phyloP scores from a whole-genome alignment of 2,113 vertebrate species.

The Crotalus horridus region DNA sequence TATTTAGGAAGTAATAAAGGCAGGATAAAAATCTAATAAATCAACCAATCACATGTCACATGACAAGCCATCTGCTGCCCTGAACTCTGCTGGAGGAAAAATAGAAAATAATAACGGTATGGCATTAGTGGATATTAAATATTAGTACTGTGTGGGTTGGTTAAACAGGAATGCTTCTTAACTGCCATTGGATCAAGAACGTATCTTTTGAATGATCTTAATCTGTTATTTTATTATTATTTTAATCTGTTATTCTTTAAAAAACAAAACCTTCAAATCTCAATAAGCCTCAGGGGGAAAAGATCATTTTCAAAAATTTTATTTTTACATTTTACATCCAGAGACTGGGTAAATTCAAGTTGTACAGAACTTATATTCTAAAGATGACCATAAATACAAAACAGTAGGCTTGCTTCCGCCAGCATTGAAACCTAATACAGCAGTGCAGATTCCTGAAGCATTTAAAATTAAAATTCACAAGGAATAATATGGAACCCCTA shows the following conservation, averaged over 20 bases:
- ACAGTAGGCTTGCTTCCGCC: background rate
- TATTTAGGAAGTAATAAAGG: no score
- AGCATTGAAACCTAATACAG: background rate
- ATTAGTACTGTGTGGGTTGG: background rate
- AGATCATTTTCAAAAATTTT: background rate
- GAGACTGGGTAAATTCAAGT: background rate
- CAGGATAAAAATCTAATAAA: no score
- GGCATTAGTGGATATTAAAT: background rate
- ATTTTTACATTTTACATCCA: background rate
- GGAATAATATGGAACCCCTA: background rate
- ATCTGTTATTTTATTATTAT: background rate
- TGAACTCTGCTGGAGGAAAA: background rate
- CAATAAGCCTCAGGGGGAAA: background rate
- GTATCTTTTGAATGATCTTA: background rate
- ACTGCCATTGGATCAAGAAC: background rate
- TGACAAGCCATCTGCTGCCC: background rate
- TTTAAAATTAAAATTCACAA: background rate
- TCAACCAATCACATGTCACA: background rate
- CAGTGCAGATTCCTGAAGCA: background rate
- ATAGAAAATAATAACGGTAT: background rate
- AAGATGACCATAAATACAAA: background rate
- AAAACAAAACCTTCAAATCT: background rate
- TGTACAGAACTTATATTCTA: background rate
- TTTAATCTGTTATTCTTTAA: background rate
- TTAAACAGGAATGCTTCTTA: background rate